Conservation (phyloP, 1,140 invertebrate species). For the Cotesia typhae region DNA sequence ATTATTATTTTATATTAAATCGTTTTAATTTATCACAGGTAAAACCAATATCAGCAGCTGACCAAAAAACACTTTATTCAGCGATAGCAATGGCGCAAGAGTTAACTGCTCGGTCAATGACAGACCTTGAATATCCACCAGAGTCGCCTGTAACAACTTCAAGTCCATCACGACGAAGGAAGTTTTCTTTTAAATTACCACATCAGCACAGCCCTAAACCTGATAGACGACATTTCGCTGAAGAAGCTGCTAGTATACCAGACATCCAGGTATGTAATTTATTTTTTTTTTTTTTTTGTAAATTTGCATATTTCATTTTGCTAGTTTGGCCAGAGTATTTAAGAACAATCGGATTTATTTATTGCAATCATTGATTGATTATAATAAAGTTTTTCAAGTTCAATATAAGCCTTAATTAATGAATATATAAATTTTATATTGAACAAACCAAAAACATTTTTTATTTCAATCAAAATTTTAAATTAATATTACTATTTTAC, state of each 20-base stretch:
- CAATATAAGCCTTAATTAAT: no score
- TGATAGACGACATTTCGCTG: slow-evolving; percentile 85
- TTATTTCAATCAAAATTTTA: no score
- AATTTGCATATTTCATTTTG: slow-evolving; percentile 14
- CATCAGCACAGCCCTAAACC: slow-evolving; percentile 70
- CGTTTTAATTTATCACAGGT: slow-evolving; percentile 67
- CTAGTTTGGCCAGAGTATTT: neutral
- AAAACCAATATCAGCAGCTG: slow-evolving; percentile 93
- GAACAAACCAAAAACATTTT: no score
- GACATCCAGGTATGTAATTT: slow-evolving; percentile 80
- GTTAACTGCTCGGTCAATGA: slow-evolving; percentile 87
- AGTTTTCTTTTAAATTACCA: slow-evolving; percentile 89
- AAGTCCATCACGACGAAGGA: slow-evolving; percentile 82
- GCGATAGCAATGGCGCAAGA: slow-evolving; percentile 95
- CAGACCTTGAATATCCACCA: slow-evolving; percentile 73
- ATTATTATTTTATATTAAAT: slow-evolving; percentile 43
- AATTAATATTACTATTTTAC: no score
- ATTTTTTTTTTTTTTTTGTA: slow-evolving; percentile 33
- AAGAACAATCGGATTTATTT: slow-evolving; percentile 7
- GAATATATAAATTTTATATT: no score
- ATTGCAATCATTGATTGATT: neutral
- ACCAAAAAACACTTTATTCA: slow-evolving; percentile 91
- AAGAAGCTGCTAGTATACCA: slow-evolving; percentile 88
- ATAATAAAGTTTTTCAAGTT: no score
- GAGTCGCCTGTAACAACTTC: slow-evolving; percentile 76